A percentile compares a stretch with the other conserved stretches of the same genome.
phyloP scores from a whole-genome alignment of 2,113 vertebrate species.

The Odontophorus gujanensis region DNA sequence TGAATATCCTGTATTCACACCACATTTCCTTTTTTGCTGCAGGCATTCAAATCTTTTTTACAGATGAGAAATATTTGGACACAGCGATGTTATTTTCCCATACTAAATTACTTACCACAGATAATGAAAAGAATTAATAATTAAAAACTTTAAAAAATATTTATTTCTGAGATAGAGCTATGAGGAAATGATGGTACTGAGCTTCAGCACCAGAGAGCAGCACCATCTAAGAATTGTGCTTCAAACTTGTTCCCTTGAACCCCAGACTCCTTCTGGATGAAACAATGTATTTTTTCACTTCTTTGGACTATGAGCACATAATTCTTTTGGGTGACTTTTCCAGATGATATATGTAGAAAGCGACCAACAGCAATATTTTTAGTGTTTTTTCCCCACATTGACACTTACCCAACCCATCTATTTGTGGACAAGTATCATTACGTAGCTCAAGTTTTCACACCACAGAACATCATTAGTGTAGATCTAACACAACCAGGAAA shows the following conservation, averaged over 20 bases:
- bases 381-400: rapidly evolving
- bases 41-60: not conserved
- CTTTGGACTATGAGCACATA: not conserved
- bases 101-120: not conserved
- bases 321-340: not conserved
- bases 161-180: not conserved
- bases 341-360: not conserved
- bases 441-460: not conserved
- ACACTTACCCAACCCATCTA: not conserved
- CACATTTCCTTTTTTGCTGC: not conserved
- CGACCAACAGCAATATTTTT: not conserved
- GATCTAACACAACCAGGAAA: not conserved
- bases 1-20: not conserved
- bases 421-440: not conserved
- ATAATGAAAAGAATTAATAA: not conserved
- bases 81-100: not conserved
- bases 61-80: not conserved
- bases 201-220: constrained; percentile 71
- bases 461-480: not conserved
- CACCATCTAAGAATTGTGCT: constrained; percentile 48
- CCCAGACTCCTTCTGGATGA: not conserved
- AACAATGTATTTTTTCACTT: not conserved
- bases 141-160: not conserved
- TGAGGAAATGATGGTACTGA: constrained; percentile 44
- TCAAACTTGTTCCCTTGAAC: constrained; percentile 1